phyloP scores from a whole-genome alignment of 2,888 invertebrate genomes.

The Cryptus viduatorius region DNA sequence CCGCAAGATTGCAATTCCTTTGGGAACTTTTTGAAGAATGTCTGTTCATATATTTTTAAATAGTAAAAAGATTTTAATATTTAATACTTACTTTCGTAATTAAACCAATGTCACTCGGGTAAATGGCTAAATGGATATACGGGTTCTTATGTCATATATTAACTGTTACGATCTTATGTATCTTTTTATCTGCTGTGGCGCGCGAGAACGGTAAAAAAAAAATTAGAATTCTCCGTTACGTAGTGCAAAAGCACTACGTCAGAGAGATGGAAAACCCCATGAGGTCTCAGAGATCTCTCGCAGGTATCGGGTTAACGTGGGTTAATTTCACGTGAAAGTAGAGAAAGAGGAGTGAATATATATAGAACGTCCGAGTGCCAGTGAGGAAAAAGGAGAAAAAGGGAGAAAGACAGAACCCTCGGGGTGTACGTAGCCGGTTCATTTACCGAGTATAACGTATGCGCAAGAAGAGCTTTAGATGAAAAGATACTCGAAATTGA shows the following conservation, averaged over 20 bases:
- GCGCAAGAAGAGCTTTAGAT: slow-evolving; percentile 73
- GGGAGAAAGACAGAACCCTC: slow-evolving; percentile 19
- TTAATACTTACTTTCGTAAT: too few relatives aligned
- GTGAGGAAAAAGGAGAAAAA: slow-evolving; percentile 23
- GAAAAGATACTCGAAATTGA: slow-evolving; percentile 77
- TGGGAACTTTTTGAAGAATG: too few relatives aligned
- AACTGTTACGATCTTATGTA: too few relatives aligned
- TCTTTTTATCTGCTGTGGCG: too few relatives aligned
- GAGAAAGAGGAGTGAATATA: slow-evolving; percentile 61
- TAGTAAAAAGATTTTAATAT: too few relatives aligned
- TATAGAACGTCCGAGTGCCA: slow-evolving; percentile 51
- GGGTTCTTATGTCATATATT: too few relatives aligned
- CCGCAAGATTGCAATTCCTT: too few relatives aligned
- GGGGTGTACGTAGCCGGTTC: slow-evolving; percentile 32
- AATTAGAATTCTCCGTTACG: not conserved
- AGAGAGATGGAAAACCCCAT: slow-evolving; percentile 38
- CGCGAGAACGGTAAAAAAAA: not conserved
- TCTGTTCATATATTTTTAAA: too few relatives aligned
- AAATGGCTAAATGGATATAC: too few relatives aligned
- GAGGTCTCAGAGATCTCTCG: slow-evolving; percentile 42
- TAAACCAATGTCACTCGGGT: too few relatives aligned
- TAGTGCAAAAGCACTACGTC: slow-evolving; percentile 22
- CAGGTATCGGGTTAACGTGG: slow-evolving; percentile 41
- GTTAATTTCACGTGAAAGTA: slow-evolving; percentile 33
- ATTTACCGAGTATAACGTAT: slow-evolving; percentile 71